Conservation (phyloP, 2,113 vertebrate species). For the Macrotis lagotis region DNA sequence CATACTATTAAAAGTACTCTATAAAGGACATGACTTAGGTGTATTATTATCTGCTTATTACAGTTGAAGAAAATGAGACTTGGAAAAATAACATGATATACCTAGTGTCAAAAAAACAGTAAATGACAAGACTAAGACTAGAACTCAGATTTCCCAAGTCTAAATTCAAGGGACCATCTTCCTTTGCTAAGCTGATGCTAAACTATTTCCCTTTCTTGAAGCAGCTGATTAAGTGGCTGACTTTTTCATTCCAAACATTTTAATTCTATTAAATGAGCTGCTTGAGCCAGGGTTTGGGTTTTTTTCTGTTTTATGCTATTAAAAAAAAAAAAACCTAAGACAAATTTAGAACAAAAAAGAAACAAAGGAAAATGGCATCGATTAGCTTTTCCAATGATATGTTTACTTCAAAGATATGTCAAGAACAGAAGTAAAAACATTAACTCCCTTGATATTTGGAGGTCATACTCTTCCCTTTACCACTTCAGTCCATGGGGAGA, state of each 20-base stretch:
- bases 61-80: not conserved
- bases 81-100: not conserved
- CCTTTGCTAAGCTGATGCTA: not conserved
- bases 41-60: not conserved
- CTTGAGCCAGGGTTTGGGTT: not conserved
- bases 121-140: not conserved
- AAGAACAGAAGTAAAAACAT: not conserved
- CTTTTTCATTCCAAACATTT: slow-evolving; percentile 28
- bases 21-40: not conserved
- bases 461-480: not conserved
- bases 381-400: not conserved
- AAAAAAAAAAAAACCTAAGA: not conserved
- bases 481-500: not conserved
- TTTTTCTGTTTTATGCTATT: not conserved
- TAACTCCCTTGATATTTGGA: not conserved
- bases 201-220: not conserved
- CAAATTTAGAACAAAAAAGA: not conserved
- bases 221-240: slow-evolving; percentile 15
- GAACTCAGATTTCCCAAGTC: not conserved
- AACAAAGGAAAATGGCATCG: not conserved
- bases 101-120: not conserved
- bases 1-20: not conserved
- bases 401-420: not conserved
- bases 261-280: slow-evolving; percentile 15
- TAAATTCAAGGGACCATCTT: not conserved